A percentile compares a stretch with the other conserved stretches of the same genome.
Evolutionary conservation across 2,888 invertebrate genomes (phyloP).

Genomic region (Lottia scabra): DNA sequence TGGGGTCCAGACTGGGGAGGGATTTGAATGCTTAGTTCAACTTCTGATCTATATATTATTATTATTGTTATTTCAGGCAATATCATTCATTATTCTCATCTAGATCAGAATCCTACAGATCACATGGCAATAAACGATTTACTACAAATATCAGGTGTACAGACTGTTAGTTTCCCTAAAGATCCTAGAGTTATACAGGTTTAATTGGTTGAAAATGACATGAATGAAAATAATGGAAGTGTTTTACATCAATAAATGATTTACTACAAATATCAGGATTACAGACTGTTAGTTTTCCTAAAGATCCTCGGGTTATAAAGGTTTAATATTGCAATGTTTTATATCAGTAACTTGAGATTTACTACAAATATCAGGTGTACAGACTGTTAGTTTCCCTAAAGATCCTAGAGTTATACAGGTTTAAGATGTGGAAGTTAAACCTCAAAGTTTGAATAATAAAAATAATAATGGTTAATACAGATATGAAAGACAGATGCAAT

Average conservation of each 20-base stretch:
- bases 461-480: too few relatives aligned
- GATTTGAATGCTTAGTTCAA: too few relatives aligned
- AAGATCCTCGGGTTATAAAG: slow-evolving; percentile 53
- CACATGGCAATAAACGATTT: slow-evolving; percentile 61
- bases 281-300: slow-evolving; percentile 59
- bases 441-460: too few relatives aligned
- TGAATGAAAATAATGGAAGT: too few relatives aligned
- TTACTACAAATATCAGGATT: slow-evolving; percentile 55
- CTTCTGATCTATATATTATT: too few relatives aligned
- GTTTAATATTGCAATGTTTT: slow-evolving; percentile 20
- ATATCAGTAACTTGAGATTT: slow-evolving; percentile 37
- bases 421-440: too few relatives aligned
- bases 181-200: slow-evolving; percentile 54
- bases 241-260: slow-evolving; percentile 49
- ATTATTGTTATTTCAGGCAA: slow-evolving; percentile 44
- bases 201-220: slow-evolving; percentile 14
- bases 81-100: slow-evolving; percentile 49
- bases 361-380: slow-evolving; percentile 52
- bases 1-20: too few relatives aligned
- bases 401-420: slow-evolving; percentile 54
- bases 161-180: slow-evolving; percentile 59
- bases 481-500: too few relatives aligned
- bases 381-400: slow-evolving; percentile 59
- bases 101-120: slow-evolving; percentile 52
- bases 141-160: slow-evolving; percentile 52